Conservation (phyloP, 2,113 vertebrate genomes). For the Micromys minutus region DNA sequence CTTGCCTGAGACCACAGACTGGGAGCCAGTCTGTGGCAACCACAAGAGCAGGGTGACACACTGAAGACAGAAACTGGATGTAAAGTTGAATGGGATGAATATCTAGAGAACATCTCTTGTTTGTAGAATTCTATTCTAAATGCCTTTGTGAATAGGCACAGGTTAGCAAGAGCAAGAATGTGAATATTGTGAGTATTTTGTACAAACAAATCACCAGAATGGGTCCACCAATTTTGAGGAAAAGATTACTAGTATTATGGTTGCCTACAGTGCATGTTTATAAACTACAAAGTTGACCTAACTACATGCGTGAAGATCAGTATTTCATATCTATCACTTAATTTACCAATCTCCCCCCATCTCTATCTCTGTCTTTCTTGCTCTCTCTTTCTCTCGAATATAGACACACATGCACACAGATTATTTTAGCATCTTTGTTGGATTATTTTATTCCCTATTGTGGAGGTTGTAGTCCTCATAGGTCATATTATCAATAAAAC, state of each 20-base stretch:
- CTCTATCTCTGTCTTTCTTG: neutral
- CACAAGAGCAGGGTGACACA: neutral
- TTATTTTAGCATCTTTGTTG: neutral
- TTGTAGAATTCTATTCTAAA: neutral
- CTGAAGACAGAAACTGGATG: neutral
- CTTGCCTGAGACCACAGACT: neutral
- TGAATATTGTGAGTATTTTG: neutral
- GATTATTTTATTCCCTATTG: neutral
- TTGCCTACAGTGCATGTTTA: neutral
- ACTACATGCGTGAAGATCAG: neutral
- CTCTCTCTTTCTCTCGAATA: too few species aligned
- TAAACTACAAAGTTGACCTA: neutral
- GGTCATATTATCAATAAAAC: neutral
- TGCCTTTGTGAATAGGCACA: neutral
- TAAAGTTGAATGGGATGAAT: fast-evolving
- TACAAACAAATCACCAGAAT: neutral
- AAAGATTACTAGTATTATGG: neutral
- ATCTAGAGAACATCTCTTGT: neutral
- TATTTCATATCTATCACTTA: neutral
- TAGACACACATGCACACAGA: neutral
- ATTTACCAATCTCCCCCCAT: neutral
- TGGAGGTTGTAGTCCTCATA: neutral
- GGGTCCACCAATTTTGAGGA: neutral
- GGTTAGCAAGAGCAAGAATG: neutral
- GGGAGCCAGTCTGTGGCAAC: neutral